phyloP scores from a whole-genome alignment of 2,113 vertebrate genomes.

The Spea multiplicata region DNA sequence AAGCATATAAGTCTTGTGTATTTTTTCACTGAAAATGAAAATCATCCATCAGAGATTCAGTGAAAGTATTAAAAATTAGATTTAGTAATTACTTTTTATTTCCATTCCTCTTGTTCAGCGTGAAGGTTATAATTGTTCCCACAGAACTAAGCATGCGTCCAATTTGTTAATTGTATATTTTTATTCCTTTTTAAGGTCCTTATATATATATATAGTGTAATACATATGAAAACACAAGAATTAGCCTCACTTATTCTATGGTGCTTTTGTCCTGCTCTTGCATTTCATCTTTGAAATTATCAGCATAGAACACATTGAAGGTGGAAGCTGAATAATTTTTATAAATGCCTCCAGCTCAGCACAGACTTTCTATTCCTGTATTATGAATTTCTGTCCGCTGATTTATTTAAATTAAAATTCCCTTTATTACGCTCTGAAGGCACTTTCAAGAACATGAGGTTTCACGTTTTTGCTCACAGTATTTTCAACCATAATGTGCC shows the following conservation, averaged over 20 bases:
- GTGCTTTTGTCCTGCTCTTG: conserved; percentile 27
- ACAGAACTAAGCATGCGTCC: conserved; percentile 2
- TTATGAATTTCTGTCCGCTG: conserved; percentile 26
- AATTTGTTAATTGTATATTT: conserved; percentile 21
- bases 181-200: conserved; percentile 31
- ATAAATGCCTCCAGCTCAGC: conserved; percentile 13
- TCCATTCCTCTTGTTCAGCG: background rate
- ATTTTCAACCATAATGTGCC: too few relatives aligned
- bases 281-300: conserved; percentile 41
- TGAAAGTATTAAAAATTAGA: background rate
- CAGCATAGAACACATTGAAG: conserved; percentile 42
- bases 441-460: background rate
- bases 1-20: background rate
- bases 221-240: conserved; percentile 20
- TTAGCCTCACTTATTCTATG: conserved; percentile 29
- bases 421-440: conserved; percentile 27
- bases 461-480: background rate
- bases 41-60: background rate
- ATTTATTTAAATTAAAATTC: conserved; percentile 35
- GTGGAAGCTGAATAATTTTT: conserved; percentile 19
- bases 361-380: conserved; percentile 2
- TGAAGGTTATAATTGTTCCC: background rate
- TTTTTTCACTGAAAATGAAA: background rate
- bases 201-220: conserved; percentile 23
- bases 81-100: conserved; percentile 1